phyloP scores from a whole-genome alignment of 2,113 vertebrate species.

The Dermatemys mawii region DNA sequence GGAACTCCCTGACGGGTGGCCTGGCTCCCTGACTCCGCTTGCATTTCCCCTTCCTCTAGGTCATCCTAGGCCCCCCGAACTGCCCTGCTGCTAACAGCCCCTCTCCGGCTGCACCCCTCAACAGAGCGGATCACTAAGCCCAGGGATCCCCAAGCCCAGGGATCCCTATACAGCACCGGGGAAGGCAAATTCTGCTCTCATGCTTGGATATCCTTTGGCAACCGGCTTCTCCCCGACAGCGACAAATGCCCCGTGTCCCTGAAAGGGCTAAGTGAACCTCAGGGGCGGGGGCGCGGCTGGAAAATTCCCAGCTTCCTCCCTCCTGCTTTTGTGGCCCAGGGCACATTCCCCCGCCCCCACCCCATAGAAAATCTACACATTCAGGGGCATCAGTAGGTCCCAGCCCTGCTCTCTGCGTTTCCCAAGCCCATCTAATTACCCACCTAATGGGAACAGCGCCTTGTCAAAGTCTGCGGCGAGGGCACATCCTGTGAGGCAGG shows the following conservation, averaged over 20 bases:
- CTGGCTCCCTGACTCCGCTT: neutral
- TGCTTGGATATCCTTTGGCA: neutral
- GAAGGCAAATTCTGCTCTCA: neutral
- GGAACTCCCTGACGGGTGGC: neutral
- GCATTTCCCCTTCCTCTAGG: neutral
- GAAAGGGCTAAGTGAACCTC: conserved; percentile 20
- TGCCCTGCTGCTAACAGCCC: neutral
- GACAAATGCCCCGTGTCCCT: neutral
- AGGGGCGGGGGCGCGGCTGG: neutral
- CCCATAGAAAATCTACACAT: neutral
- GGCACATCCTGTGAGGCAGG: conserved; percentile 62
- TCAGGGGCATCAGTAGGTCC: neutral
- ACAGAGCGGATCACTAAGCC: neutral
- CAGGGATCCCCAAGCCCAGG: neutral
- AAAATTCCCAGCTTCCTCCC: conserved; percentile 35
- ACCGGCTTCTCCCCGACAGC: neutral
- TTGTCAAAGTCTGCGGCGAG: conserved; percentile 44
- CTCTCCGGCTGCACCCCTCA: neutral
- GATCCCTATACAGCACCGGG: neutral
- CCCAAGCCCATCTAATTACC: conserved; percentile 50
- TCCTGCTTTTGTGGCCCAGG: conserved; percentile 28
- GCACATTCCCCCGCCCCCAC: neutral
- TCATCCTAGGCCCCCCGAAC: neutral
- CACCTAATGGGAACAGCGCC: neutral
- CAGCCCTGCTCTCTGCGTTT: conserved; percentile 43